A percentile compares a stretch with the other conserved stretches of the same genome.
Evolutionary conservation across 2,888 invertebrate genomes (phyloP).

Genomic region (Euphydryas editha): DNA sequence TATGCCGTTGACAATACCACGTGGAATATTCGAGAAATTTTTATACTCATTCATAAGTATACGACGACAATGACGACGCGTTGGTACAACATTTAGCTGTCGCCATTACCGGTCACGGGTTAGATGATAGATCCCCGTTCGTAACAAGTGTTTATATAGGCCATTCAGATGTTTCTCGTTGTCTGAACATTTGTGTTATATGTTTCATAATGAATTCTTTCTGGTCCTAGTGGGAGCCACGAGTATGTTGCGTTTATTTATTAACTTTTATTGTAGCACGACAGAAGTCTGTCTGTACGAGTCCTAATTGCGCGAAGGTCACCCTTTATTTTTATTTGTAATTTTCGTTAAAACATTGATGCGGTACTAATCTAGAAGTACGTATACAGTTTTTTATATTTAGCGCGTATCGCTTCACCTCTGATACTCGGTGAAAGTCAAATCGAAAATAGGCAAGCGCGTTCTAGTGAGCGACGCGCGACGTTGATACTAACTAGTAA

Average conservation of each 20-base stretch:
- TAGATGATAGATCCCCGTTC: no score
- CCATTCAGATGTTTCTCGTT: no score
- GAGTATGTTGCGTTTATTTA: no score
- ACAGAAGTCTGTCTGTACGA: background rate
- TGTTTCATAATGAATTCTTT: no score
- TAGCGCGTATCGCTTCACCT: constrained; percentile 42
- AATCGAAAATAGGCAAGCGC: constrained; percentile 22
- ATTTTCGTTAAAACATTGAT: constrained; percentile 34
- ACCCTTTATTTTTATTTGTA: constrained; percentile 35
- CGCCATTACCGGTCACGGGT: no score
- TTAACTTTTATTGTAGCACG: no score
- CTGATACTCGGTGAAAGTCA: constrained; percentile 48
- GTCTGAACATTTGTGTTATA: no score
- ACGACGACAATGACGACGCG: background rate
- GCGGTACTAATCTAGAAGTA: constrained; percentile 28
- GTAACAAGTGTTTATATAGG: no score
- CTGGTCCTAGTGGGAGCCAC: no score
- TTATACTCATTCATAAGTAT: constrained; percentile 3
- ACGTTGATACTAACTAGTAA: background rate
- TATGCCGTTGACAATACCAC: background rate
- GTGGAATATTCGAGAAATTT: background rate
- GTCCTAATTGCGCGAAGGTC: constrained; percentile 31
- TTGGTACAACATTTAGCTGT: background rate
- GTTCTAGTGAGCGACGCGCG: background rate
- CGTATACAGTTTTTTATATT: constrained; percentile 39